phyloP scores from a whole-genome alignment of 2,888 invertebrate species.

The Cremastobaeus sp. region DNA sequence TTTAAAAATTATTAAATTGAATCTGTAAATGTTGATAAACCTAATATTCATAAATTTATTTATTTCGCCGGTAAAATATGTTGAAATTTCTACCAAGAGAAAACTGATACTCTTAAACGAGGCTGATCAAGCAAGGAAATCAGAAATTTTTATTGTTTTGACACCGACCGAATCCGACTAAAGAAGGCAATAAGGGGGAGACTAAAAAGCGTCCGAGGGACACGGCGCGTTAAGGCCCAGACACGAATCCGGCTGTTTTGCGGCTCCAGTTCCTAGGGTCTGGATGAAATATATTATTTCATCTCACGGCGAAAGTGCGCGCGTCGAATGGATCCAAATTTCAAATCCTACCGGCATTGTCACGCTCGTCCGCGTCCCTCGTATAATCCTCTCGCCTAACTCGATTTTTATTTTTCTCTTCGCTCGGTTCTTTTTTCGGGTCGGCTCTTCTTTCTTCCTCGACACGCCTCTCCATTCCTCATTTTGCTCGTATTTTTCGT shows the following conservation, averaged over 20 bases:
- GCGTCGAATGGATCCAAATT: conserved; percentile 61
- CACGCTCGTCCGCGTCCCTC: conserved; percentile 54
- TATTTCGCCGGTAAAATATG: no score
- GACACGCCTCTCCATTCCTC: conserved; percentile 57
- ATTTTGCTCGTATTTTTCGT: conserved; percentile 47
- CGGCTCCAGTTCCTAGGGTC: conserved; percentile 63
- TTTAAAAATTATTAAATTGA: no score
- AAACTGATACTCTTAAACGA: conserved; percentile 8
- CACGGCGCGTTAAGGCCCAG: conserved; percentile 70
- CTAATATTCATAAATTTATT: no score
- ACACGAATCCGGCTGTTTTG: conserved; percentile 72
- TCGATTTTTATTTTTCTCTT: conserved; percentile 40
- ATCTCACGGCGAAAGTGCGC: conserved; percentile 53
- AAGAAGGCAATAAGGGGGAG: conserved; percentile 11
- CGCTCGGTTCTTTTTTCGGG: conserved; percentile 30
- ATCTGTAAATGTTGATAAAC: no score
- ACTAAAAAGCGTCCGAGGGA: conserved; percentile 12
- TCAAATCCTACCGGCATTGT: conserved; percentile 59
- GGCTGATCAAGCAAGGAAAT: not conserved
- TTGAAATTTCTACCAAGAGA: not conserved
- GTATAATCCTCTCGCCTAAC: conserved; percentile 59
- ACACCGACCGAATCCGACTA: conserved; percentile 25
- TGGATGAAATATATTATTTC: conserved; percentile 56
- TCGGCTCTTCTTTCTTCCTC: conserved; percentile 57
- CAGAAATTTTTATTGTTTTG: conserved; percentile 39